Percentiles rank a stretch among this genome's conserved stretches.
Evolutionary conservation across 2,113 vertebrate genomes (phyloP).

Genomic region (Tetrax tetrax): DNA sequence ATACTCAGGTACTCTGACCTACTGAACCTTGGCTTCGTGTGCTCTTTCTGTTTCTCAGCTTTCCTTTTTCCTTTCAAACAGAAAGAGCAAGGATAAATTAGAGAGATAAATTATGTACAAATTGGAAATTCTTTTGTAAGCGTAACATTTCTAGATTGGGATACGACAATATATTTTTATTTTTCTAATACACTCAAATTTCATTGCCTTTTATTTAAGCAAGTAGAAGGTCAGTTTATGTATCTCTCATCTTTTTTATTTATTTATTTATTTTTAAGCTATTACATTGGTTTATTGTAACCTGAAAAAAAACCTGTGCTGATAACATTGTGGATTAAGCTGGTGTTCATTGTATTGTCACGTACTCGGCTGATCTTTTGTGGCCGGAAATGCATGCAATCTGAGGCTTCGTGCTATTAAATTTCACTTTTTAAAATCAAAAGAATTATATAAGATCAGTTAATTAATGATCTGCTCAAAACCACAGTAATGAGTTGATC

Average conservation of each 20-base stretch:
- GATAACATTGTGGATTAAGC: background rate
- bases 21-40: background rate
- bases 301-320: background rate
- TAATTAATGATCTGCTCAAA: background rate
- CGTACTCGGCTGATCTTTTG: background rate
- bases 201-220: background rate
- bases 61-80: background rate
- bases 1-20: constrained; percentile 87
- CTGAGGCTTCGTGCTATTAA: background rate
- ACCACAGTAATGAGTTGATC: background rate
- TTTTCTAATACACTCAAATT: background rate
- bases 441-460: background rate
- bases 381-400: background rate
- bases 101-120: background rate
- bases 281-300: background rate
- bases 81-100: background rate
- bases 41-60: background rate
- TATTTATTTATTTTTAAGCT: too few relatives aligned
- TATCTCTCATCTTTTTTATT: too few relatives aligned
- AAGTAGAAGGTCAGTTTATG: background rate
- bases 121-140: background rate
- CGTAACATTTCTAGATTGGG: background rate
- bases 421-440: background rate
- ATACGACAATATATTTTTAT: accelerated
- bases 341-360: background rate